Base-by-base conservation (phyloP, 2,797 vertebrate species). In the Psittacula derbiana region DNA sequence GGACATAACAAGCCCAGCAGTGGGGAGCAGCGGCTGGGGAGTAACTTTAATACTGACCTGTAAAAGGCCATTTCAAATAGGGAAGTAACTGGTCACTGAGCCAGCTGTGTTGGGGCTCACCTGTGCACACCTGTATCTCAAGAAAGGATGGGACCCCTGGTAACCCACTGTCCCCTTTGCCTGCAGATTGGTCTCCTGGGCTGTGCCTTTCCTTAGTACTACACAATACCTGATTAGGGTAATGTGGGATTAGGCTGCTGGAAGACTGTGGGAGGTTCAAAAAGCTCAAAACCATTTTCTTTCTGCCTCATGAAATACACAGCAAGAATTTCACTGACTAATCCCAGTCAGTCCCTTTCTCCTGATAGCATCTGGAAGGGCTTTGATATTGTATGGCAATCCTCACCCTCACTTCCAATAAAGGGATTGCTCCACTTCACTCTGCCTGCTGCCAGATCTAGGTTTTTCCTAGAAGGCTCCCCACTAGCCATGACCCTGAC, bases 381-480 rank as follows among this genome's bases (percentile, higher is more conserved):
- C 38, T 85, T 61, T 70, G 64, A 57, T 17, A 30, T 24, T 27
- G 40, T 10, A 52, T 5, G 1, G 53, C 73, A 90, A 53, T 50
- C 67, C 36, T 81, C 53, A 46, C 12, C 53, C 24, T 81, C 16
- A 65, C 36, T 95, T 86, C 64, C 73, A 69, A 11, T 65, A 46
- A 67, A 67, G 7, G 46, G 53, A 73, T 43, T 50, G 58, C 64
- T 92, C 47, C 27, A 44, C 31, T 90, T 40, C 13, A 1, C 13
- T 60, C 60, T 16, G 60, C 66, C 62, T 65, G 65, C 62, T 69
- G 23, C 27, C 0, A 0, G 53, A 81, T 67, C 57, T 13, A 50
- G 31, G 44, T 23, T 94, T 84, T 93, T 78, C 88, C 86, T 80
- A 95, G 83, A 76, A 71, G 46, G 23, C 55, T 90, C 41, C 36